A percentile compares a stretch with the other conserved stretches of the same genome.
Conservation (phyloP, 2,888 invertebrate species). For the Drosophila gaucha region DNA sequence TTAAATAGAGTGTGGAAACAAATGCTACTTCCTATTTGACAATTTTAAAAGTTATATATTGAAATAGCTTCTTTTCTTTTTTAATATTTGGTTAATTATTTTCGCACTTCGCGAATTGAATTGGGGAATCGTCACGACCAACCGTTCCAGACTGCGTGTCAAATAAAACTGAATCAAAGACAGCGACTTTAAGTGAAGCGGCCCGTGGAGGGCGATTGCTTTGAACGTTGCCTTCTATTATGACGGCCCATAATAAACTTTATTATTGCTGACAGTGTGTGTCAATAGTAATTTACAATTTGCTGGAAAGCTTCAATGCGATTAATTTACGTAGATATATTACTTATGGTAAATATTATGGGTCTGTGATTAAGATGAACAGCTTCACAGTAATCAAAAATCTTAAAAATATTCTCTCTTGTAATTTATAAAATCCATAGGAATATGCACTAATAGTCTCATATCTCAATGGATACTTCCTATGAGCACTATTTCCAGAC, state of each 20-base stretch:
- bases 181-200: conserved; percentile 44
- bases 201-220: conserved; percentile 54
- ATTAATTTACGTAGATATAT: background rate
- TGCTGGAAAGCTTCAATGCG: background rate
- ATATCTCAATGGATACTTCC: no score
- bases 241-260: conserved; percentile 50
- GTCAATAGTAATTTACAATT: conserved; percentile 39
- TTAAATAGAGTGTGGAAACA: conserved; percentile 19
- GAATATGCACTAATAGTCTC: no score
- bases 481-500: no score
- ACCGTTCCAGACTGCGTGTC: conserved; percentile 41
- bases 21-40: conserved; percentile 46
- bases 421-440: no score
- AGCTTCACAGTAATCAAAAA: background rate
- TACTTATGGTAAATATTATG: background rate
- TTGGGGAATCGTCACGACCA: conserved; percentile 37
- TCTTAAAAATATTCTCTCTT: background rate
- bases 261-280: conserved; percentile 44
- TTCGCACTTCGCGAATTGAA: conserved; percentile 55
- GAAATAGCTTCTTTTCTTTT: conserved; percentile 8
- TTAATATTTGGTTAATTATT: conserved; percentile 21
- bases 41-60: conserved; percentile 11
- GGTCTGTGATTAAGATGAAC: background rate
- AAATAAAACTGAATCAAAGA: conserved; percentile 48
- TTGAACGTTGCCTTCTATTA: conserved; percentile 56